phyloP scores from a whole-genome alignment of 2,113 vertebrate genomes.

The Protomyctophum bolini region DNA sequence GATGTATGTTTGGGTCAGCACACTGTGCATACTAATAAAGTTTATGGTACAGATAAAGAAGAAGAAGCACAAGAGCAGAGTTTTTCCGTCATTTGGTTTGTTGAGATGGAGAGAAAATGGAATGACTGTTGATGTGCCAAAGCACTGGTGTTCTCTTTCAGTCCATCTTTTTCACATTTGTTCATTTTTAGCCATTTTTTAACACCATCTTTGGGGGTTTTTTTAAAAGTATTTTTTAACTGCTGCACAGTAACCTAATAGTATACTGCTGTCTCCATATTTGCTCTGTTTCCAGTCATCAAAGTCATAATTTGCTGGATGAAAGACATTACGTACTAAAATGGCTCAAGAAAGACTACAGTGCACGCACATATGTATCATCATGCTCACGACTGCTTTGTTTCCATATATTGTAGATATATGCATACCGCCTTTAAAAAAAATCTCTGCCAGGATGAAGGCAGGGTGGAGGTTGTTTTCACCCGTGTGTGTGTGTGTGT shows the following conservation, averaged over 20 bases:
- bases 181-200: conserved; percentile 32
- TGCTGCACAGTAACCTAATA: too few relatives aligned
- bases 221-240: too few relatives aligned
- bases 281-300: too few relatives aligned
- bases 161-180: conserved; percentile 28
- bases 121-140: conserved; percentile 32
- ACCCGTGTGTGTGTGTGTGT: too few relatives aligned
- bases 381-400: too few relatives aligned
- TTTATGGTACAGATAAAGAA: background rate
- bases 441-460: too few relatives aligned
- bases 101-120: conserved; percentile 23
- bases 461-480: too few relatives aligned
- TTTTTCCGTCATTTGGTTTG: conserved; percentile 37
- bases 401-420: background rate
- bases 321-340: too few relatives aligned
- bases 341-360: too few relatives aligned
- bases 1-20: conserved; percentile 19
- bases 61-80: conserved; percentile 2
- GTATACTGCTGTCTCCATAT: conserved; percentile 15
- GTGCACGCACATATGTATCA: background rate
- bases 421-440: conserved; percentile 38
- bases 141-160: conserved; percentile 28
- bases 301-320: too few relatives aligned
- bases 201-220: background rate
- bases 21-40: conserved; percentile 10